Evolutionary conservation across 1,140 invertebrate genomes (phyloP), one percentile per base, ranked within the genome.

Genomic region (Trachelipus rathkii): DNA sequence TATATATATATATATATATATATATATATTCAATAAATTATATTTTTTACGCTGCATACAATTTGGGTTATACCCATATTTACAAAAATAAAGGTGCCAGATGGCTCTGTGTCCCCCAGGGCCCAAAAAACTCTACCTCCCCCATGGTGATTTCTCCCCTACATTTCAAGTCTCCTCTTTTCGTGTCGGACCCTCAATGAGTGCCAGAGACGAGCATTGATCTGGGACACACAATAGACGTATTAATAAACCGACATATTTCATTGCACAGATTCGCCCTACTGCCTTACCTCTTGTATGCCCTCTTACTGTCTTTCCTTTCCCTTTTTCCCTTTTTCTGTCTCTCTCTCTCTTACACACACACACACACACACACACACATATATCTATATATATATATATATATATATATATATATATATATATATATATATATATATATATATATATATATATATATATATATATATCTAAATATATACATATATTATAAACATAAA

Each of bases 231-330:
- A 60, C 50, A 60, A 60, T 60, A 19, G 50, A 60, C 50, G 50
- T 60, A n/a, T n/a, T n/a, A 60, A 60, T 60, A 60, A 60, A 60
- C 50, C 50, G 50, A 60, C 50, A 60, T 60, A 60, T 60, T 60
- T 60, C 50, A 60, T 60, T 60, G n/a, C n/a, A 60, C 50, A 4
- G 50, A 8, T 60, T n/a, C n/a, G n/a, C 50, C 50, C 50, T 60
- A 2, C 50, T 60, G 50, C 50, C 8, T 60, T 19, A 15, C 11
- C 19, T 15, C 50, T 19, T 19, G 11, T 8, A 15, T 60, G 11
- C 50, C 11, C 19, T 13, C 50, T 19, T 15, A 10, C 46, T 50
- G 9, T 50, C 46, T 15, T 15, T 15, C 15, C 9, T 50, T 9
- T 50, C 46, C 19, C 19, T 60, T 1, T 60, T 8, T 60, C 33